These are phyloP conservation scores for Condylostylus longicornis DNA, from an alignment of 1,140 invertebrate genomes.

Conservation along the genomic window DNA sequence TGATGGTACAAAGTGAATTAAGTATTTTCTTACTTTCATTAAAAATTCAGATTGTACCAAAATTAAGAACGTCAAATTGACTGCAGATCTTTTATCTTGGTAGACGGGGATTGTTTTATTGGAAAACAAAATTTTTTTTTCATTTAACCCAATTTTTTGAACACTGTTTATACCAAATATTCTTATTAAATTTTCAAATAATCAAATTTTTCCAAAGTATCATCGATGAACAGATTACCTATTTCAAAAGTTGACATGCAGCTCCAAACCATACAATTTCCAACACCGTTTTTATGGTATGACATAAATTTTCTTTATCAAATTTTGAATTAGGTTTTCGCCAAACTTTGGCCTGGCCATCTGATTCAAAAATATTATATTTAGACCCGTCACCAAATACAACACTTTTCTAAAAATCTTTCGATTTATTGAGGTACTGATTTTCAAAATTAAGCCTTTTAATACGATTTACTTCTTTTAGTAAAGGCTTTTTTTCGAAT, in stretches of 20 bases:
- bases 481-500: constrained; percentile 4
- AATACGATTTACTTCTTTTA: constrained; percentile 1
- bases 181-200: constrained; percentile 13
- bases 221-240: constrained; percentile 13
- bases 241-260: constrained; percentile 13
- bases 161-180: constrained; percentile 10
- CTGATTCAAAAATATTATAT: too few relatives aligned
- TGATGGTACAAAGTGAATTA: too few relatives aligned
- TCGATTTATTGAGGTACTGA: constrained; percentile 6
- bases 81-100: too few relatives aligned
- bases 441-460: constrained; percentile 10
- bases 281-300: constrained; percentile 27
- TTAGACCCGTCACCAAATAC: constrained; percentile 17
- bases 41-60: too few relatives aligned
- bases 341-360: too few relatives aligned
- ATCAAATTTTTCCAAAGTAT: constrained; percentile 4
- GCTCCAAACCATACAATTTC: constrained; percentile 23
- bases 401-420: constrained; percentile 9
- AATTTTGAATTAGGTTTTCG: constrained; percentile 5
- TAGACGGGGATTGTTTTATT: too few relatives aligned
- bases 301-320: constrained; percentile 7
- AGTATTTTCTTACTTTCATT: too few relatives aligned
- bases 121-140: constrained; percentile 5
- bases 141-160: constrained; percentile 7
- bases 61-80: too few relatives aligned